Conservation (phyloP, 2,888 invertebrate species). For the Oxycera nigricornis region DNA sequence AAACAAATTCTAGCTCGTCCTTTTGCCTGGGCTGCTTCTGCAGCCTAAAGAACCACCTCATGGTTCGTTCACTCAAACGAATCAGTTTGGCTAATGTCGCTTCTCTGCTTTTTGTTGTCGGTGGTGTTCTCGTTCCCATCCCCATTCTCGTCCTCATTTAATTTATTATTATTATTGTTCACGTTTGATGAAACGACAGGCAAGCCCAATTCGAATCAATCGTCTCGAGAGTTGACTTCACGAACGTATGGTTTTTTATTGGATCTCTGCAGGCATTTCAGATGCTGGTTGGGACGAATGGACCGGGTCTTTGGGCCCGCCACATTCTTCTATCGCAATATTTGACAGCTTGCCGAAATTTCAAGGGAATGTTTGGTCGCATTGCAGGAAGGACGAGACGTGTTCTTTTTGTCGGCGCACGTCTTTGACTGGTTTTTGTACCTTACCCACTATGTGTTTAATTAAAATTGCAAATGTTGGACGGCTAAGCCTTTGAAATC, state of each 20-base stretch:
- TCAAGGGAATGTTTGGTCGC: neutral
- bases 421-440: conserved; percentile 14
- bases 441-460: neutral
- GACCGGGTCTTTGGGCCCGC: neutral
- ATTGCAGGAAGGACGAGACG: neutral
- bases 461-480: conserved; percentile 15
- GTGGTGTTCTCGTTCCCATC: too few species aligned
- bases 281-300: neutral
- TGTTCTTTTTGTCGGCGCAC: neutral
- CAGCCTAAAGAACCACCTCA: neutral
- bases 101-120: conserved; percentile 10
- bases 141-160: neutral
- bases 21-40: neutral
- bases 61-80: neutral
- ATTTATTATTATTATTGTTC: conserved; percentile 23
- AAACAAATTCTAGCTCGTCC: neutral
- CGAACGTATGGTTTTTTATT: neutral
- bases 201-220: conserved; percentile 11
- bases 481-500: too few species aligned
- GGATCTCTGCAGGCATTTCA: neutral
- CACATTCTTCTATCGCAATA: conserved; percentile 37
- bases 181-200: conserved; percentile 15
- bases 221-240: neutral
- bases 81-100: neutral
- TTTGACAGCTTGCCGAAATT: conserved; percentile 37